phyloP scores from a whole-genome alignment of 2,797 vertebrate genomes.

The Tragopan temminckii region DNA sequence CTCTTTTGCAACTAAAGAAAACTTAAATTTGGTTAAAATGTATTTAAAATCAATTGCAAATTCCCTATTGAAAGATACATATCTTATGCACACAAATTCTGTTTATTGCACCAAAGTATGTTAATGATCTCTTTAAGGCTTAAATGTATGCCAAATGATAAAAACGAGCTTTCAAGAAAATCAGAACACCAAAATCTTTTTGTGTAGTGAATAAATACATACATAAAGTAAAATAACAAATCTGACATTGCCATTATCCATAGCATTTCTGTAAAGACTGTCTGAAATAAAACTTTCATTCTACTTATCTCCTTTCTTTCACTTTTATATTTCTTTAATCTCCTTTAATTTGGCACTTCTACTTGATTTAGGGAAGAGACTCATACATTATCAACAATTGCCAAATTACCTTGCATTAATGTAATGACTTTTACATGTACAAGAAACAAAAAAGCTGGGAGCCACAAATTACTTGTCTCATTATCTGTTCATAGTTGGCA shows the following conservation, averaged over 20 bases:
- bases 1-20: not conserved
- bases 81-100: not conserved
- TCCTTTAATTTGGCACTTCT: constrained; percentile 23
- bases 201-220: not conserved
- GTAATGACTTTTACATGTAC: not conserved
- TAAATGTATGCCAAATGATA: not conserved
- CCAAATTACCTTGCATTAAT: constrained; percentile 10
- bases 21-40: not conserved
- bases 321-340: not conserved
- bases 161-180: constrained; percentile 24
- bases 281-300: not conserved
- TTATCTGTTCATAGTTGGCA: constrained; percentile 19
- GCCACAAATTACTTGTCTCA: not conserved
- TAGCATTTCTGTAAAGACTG: not conserved
- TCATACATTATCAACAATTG: constrained; percentile 9
- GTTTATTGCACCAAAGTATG: not conserved
- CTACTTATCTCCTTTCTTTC: not conserved
- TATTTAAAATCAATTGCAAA: not conserved
- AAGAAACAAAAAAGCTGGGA: not conserved
- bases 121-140: not conserved
- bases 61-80: not conserved
- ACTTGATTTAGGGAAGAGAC: constrained; percentile 3
- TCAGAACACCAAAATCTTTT: constrained; percentile 10
- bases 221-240: not conserved
- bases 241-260: not conserved